Base-by-base conservation (phyloP, 2,113 vertebrate species). In the Bungarus multicinctus region DNA sequence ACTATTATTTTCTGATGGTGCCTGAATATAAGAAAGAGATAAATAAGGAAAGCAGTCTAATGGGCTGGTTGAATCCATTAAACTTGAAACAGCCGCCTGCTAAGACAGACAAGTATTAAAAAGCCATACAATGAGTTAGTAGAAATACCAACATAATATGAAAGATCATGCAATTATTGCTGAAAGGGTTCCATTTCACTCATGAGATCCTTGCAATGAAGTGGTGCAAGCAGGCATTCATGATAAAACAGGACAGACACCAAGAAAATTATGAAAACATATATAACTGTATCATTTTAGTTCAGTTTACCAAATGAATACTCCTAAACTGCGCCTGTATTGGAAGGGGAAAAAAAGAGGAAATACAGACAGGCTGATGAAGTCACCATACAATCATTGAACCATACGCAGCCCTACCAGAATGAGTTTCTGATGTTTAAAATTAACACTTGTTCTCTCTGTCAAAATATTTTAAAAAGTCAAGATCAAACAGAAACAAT, bases 121-220 rank as follows among this genome's bases (percentile, higher is more conserved):
- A 98, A 98, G 98, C 98, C 96, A 95, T 98, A 98, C 97, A 97
- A 96, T 97, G 98, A 97, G 97, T 98, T 98, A 99, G 98, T 98
- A 98, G 97, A 97, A 96, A 97, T 96, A 96, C 94, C 96, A 96
- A 97, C 91, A 94, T 95, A 96, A 97, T 90, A 97, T 97, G 96
- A 97, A 96, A 96, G 95, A 97, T 97, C 98, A 98, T 99, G 98
- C 98, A 98, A 98, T 81, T 97, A 97, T 97, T 97, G 97, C 96
- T 96, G 96, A 98, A 98, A 97, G 97, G 97, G 97, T 95, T 97
- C 97, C 97, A 98, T 97, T 97, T 98, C 97, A 98, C 96, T 94
- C 94, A 97, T 97, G 97, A 97, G 94, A 95, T 98, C 98, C 97
- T 98, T 97, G 97, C 97, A 97, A 98, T 98, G 97, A 97, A 95